phyloP scores from a whole-genome alignment of 2,113 vertebrate species.

The Paradisaea rubra region DNA sequence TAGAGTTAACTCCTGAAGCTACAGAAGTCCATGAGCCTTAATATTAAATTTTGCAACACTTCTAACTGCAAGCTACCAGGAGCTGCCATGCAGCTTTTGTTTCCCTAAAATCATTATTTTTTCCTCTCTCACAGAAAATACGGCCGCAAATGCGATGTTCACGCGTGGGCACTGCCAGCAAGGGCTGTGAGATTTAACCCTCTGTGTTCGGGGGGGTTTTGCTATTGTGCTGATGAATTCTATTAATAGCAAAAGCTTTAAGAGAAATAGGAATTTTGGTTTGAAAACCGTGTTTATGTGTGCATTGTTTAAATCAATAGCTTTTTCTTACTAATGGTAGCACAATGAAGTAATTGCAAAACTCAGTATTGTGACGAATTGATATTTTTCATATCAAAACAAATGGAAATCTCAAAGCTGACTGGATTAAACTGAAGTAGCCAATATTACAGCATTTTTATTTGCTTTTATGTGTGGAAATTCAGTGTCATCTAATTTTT shows the following conservation, averaged over 20 bases:
- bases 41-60: background rate
- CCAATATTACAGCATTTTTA: background rate
- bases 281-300: background rate
- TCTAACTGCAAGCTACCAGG: background rate
- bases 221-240: background rate
- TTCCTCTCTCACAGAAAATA: background rate
- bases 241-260: background rate
- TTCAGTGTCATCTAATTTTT: background rate
- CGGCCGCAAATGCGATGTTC: fast-evolving
- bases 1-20: background rate
- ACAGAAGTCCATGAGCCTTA: background rate
- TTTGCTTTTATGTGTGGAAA: background rate
- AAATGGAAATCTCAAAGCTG: background rate
- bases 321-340: background rate
- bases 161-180: fast-evolving
- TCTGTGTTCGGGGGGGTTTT: background rate
- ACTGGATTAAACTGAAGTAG: background rate
- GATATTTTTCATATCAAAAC: background rate
- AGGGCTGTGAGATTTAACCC: background rate
- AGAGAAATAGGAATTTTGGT: background rate
- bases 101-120: background rate
- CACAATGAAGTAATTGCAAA: background rate
- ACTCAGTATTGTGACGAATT: background rate
- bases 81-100: background rate
- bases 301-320: background rate